Conservation (phyloP, 2,888 invertebrate genomes). For the Macrosoma leucophasiata region DNA sequence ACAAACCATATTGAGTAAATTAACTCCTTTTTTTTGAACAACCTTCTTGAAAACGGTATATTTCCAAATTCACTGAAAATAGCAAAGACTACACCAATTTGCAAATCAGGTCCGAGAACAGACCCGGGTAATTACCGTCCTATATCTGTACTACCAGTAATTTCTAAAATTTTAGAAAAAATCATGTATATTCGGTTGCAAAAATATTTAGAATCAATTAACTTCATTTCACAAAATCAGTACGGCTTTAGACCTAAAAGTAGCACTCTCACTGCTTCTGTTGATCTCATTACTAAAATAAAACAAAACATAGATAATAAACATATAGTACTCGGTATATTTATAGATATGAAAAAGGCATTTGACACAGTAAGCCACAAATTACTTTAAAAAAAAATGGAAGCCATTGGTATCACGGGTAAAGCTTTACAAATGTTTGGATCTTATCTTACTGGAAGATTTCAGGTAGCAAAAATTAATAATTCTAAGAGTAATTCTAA, state of each 20-base stretch:
- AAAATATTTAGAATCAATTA: constrained; percentile 3
- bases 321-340: constrained; percentile 9
- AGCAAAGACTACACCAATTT: constrained; percentile 16
- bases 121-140: constrained; percentile 10
- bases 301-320: constrained; percentile 16
- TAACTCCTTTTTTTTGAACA: constrained; percentile 3
- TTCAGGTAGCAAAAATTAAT: constrained; percentile 11
- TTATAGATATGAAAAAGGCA: constrained; percentile 15
- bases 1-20: not conserved
- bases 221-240: constrained; percentile 2
- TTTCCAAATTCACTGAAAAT: constrained; percentile 21
- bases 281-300: constrained; percentile 6
- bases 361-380: constrained; percentile 10
- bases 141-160: constrained; percentile 7
- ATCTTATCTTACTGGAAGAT: constrained; percentile 8
- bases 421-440: constrained; percentile 10
- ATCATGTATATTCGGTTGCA: constrained; percentile 2
- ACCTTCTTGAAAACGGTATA: not conserved
- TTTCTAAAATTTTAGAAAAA: constrained; percentile 10
- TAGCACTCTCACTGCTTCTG: constrained; percentile 7
- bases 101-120: constrained; percentile 9
- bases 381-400: constrained; percentile 8
- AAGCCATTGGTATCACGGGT: constrained; percentile 2
- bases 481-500: constrained; percentile 5
- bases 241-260: constrained; percentile 6